Evolutionary conservation across 1,140 invertebrate species (phyloP).

Genomic region (Vollenhovia emeryi): DNA sequence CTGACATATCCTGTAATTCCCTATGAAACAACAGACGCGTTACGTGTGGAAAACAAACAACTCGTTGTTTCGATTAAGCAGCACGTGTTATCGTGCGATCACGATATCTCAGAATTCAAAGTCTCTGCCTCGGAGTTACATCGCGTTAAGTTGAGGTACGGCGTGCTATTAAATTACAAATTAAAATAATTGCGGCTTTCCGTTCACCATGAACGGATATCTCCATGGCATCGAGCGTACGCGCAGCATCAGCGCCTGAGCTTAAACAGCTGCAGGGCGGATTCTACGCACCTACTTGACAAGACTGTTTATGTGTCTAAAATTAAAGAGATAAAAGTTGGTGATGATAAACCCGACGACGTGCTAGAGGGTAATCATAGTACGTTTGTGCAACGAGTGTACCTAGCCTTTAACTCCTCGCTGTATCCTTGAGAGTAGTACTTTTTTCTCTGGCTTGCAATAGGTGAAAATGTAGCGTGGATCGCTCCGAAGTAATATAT

Average conservation of each 20-base stretch:
- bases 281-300: constrained; percentile 30
- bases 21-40: constrained; percentile 46
- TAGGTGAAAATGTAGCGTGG: background rate
- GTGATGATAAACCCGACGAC: background rate
- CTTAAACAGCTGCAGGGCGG: constrained; percentile 29
- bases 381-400: background rate
- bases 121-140: constrained; percentile 47
- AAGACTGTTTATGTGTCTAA: constrained; percentile 1
- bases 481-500: background rate
- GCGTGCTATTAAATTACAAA: constrained; percentile 46
- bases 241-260: background rate
- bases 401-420: background rate
- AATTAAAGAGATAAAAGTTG: constrained; percentile 14
- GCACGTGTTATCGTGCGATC: constrained; percentile 42
- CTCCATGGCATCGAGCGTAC: constrained; percentile 1
- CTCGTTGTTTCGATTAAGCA: constrained; percentile 48
- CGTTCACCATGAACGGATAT: constrained; percentile 38
- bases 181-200: constrained; percentile 57
- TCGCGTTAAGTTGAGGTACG: constrained; percentile 25
- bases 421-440: background rate
- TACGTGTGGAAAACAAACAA: constrained; percentile 53
- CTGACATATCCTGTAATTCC: constrained; percentile 66
- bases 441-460: background rate
- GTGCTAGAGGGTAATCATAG: constrained; percentile 3
- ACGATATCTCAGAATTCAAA: constrained; percentile 37